Evolutionary conservation across 2,797 vertebrate species (phyloP).

Genomic region (Anableps anableps): DNA sequence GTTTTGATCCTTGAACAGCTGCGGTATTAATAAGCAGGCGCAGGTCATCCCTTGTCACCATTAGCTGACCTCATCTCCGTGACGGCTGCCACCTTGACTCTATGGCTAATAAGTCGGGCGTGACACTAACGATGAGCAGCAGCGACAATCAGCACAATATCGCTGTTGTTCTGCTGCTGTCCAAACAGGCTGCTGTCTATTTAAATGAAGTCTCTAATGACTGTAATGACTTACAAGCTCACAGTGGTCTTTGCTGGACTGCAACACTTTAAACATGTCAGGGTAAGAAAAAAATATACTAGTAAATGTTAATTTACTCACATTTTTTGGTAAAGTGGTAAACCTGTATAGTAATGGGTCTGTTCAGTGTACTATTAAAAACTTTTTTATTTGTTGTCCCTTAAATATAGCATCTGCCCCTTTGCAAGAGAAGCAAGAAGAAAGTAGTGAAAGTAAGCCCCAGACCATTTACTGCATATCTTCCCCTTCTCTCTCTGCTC

Average conservation of each 20-base stretch:
- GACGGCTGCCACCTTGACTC: constrained; percentile 64
- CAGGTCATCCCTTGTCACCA: constrained; percentile 71
- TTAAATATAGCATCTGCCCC: neutral
- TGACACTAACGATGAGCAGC: constrained; percentile 80
- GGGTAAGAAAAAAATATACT: constrained; percentile 19
- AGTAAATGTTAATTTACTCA: constrained; percentile 26
- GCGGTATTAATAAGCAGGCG: constrained; percentile 50
- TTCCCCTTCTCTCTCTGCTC: no score
- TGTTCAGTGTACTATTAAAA: neutral
- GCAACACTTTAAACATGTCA: constrained; percentile 24
- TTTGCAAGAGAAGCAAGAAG: neutral
- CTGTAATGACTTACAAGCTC: constrained; percentile 40
- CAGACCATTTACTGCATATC: no score
- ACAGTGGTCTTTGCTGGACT: constrained; percentile 13
- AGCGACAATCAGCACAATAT: constrained; percentile 45
- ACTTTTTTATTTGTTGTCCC: neutral
- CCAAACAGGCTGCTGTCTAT: constrained; percentile 65
- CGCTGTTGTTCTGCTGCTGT: constrained; percentile 30
- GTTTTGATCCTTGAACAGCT: constrained; percentile 59
- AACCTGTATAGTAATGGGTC: neutral
- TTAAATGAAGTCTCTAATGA: constrained; percentile 53
- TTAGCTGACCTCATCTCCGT: constrained; percentile 75
- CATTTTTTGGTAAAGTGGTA: neutral
- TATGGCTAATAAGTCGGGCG: constrained; percentile 54
- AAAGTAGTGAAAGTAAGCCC: neutral